Conservation (phyloP, 2,797 vertebrate genomes). For the Pangasius mekongensis region DNA sequence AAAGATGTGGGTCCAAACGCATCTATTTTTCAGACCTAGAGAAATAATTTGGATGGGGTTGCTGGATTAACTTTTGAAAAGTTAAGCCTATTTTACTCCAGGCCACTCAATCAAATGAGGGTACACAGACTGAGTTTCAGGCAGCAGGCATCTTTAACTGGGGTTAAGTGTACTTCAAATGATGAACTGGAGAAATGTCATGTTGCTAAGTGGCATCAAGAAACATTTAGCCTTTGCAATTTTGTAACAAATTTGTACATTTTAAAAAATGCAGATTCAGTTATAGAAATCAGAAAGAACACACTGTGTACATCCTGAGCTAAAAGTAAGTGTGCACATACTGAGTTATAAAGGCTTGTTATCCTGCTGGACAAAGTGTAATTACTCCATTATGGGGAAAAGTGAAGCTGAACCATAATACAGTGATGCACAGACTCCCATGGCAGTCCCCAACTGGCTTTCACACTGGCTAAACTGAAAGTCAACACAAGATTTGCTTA, state of each 20-base stretch:
- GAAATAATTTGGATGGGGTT: background rate
- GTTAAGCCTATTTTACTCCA: background rate
- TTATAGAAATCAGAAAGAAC: background rate
- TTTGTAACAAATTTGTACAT: background rate
- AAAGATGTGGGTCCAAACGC: background rate
- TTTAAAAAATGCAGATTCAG: background rate
- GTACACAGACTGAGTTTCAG: background rate
- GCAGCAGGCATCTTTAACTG: background rate
- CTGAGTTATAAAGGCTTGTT: background rate
- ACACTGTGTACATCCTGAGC: background rate
- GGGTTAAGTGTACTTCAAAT: background rate
- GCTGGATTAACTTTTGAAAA: background rate
- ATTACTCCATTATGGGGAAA: conserved; percentile 10
- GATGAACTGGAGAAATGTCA: background rate
- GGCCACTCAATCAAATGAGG: background rate
- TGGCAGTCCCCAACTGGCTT: background rate
- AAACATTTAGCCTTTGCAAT: background rate
- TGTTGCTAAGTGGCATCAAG: background rate
- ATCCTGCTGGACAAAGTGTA: background rate
- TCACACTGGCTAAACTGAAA: background rate
- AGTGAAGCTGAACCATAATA: background rate
- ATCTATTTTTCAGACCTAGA: background rate
- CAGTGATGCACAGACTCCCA: too few relatives aligned
- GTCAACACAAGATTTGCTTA: conserved; percentile 4
- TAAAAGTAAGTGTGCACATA: background rate